Evolutionary conservation across 2,797 vertebrate genomes (phyloP).

Genomic region (Lutjanus argentimaculatus): DNA sequence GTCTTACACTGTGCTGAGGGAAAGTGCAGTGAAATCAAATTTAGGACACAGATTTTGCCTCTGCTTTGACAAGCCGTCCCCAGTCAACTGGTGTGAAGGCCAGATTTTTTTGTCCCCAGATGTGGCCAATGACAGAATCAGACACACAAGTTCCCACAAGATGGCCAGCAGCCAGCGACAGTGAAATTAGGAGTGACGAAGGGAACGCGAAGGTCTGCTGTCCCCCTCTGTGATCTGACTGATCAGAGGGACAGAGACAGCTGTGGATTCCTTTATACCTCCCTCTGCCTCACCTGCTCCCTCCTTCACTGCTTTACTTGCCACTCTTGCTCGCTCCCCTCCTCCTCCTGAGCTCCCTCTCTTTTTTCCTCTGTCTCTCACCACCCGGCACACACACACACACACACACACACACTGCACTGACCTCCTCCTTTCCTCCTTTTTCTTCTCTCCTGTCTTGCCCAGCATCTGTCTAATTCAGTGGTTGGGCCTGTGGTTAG

Average conservation of each 20-base stretch:
- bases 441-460: conserved; percentile 57
- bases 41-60: conserved; percentile 35
- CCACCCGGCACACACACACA: conserved; percentile 6
- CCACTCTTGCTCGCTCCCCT: background rate
- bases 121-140: conserved; percentile 47
- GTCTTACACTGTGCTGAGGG: conserved; percentile 16
- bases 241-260: conserved; percentile 43
- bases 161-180: conserved; percentile 32
- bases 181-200: conserved; percentile 41
- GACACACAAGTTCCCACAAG: conserved; percentile 15
- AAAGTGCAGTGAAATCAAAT: conserved; percentile 48
- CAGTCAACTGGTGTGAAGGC: conserved; percentile 32
- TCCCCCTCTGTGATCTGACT: conserved; percentile 41
- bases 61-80: conserved; percentile 47
- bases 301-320: conserved; percentile 8
- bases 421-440: conserved; percentile 52
- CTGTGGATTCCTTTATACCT: conserved; percentile 23
- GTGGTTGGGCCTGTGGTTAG: conserved; percentile 77
- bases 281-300: background rate
- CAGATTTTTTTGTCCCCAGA: conserved; percentile 44
- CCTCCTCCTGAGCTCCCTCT: conserved; percentile 2
- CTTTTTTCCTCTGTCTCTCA: conserved; percentile 9
- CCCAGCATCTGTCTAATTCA: conserved; percentile 79
- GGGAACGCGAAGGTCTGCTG: conserved; percentile 37
- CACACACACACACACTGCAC: conserved; percentile 26